These are phyloP conservation scores for Lutraria rhynchaena DNA, from an alignment of 1,140 invertebrate species.

Conservation along the genomic window DNA sequence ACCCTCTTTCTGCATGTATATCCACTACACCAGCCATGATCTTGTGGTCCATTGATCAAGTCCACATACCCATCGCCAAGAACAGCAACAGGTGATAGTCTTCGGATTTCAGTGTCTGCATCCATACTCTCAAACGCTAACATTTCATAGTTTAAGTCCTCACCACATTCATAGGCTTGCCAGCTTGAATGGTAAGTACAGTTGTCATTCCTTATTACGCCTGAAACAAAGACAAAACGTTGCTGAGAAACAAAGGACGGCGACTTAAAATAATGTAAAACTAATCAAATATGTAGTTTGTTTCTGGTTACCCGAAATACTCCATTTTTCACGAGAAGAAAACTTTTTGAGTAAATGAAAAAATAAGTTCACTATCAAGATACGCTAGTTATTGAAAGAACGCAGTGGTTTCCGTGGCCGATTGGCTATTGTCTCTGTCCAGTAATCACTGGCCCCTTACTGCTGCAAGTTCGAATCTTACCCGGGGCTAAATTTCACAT, in stretches of 20 bases:
- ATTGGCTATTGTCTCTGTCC: no score
- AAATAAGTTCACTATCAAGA: not conserved
- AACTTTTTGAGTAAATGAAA: not conserved
- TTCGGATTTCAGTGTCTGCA: slow-evolving; percentile 78
- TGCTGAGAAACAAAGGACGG: no score
- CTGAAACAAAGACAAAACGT: no score
- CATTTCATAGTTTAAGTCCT: slow-evolving; percentile 69
- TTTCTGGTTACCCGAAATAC: not conserved
- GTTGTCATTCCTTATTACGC: slow-evolving; percentile 69
- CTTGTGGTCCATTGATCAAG: slow-evolving; percentile 81
- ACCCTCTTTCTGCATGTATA: slow-evolving; percentile 80
- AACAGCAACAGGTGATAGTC: slow-evolving; percentile 79
- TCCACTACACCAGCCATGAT: slow-evolving; percentile 69
- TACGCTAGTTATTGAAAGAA: not conserved
- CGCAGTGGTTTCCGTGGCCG: no score
- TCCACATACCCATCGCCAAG: slow-evolving; percentile 78
- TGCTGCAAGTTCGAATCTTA: no score
- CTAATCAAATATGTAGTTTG: no score
- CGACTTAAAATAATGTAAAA: no score
- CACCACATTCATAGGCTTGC: slow-evolving; percentile 74
- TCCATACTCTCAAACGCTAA: slow-evolving; percentile 80
- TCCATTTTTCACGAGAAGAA: not conserved
- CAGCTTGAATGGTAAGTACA: slow-evolving; percentile 65
- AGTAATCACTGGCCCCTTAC: no score
- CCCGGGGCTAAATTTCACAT: no score